Evolutionary conservation across 92 coral and sea anemone genomes (phyloP).

Genomic region (Epizoanthus ramosus): DNA sequence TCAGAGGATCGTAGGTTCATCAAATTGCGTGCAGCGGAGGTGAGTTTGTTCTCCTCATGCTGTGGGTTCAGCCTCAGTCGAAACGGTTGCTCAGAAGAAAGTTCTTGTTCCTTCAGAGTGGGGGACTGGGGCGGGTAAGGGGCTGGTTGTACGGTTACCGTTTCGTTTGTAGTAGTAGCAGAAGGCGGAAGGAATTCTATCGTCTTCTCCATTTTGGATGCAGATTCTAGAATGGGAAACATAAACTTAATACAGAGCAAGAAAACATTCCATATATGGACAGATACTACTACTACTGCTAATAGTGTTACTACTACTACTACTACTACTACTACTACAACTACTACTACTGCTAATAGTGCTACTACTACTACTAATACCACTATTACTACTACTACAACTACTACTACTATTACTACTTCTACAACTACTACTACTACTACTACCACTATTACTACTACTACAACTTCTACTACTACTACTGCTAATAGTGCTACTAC

Average conservation of each 20-base stretch:
- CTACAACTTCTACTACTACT: too few relatives aligned
- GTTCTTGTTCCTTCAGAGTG: slow-evolving; percentile 62
- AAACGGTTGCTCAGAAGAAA: slow-evolving; percentile 65
- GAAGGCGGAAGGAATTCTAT: slow-evolving; percentile 55
- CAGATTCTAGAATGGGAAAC: slow-evolving; percentile 30
- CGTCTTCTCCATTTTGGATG: slow-evolving; percentile 30
- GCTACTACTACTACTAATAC: background rate
- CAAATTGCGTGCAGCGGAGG: slow-evolving; percentile 58
- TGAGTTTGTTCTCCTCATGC: slow-evolving; percentile 48
- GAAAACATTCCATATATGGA: background rate
- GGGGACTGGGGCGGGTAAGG: slow-evolving; percentile 44
- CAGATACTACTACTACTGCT: too few relatives aligned
- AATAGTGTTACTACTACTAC: too few relatives aligned
- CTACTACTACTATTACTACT: background rate
- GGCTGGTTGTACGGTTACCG: background rate
- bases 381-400: background rate
- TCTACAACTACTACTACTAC: too few relatives aligned
- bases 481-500: too few relatives aligned
- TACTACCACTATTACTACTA: background rate
- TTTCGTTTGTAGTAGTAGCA: background rate
- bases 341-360: background rate
- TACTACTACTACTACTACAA: background rate
- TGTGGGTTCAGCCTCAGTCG: slow-evolving; percentile 72
- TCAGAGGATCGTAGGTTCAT: slow-evolving; percentile 61
- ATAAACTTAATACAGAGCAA: background rate